Conservation (phyloP, 2,797 vertebrate genomes). For the Phrynocephalus guinanensis region DNA sequence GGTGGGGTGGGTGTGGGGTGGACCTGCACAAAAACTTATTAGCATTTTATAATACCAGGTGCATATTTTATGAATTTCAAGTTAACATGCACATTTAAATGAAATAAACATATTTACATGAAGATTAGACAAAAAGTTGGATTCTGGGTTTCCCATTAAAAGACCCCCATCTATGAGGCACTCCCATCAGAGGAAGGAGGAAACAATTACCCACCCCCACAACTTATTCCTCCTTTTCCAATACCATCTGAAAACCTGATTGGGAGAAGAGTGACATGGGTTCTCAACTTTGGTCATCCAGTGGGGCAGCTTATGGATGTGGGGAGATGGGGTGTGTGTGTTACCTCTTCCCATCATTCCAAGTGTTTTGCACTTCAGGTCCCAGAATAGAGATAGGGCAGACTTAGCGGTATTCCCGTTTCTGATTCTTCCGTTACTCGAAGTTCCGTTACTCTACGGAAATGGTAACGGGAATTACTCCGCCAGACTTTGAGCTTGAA, state of each 20-base stretch:
- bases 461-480: too few species aligned
- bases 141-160: background rate
- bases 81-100: background rate
- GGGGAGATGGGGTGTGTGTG: too few species aligned
- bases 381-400: too few species aligned
- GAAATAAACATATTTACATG: background rate
- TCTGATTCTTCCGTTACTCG: too few species aligned
- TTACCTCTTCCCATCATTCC: too few species aligned
- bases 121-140: background rate
- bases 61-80: background rate
- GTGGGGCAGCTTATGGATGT: too few species aligned
- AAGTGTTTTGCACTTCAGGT: too few species aligned
- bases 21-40: background rate
- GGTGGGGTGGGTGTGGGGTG: too few species aligned
- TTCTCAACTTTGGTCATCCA: too few species aligned
- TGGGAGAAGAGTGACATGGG: background rate
- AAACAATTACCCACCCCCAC: background rate
- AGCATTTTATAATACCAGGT: background rate
- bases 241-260: background rate
- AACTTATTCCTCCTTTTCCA: background rate
- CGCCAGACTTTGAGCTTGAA: too few species aligned
- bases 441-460: too few species aligned
- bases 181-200: background rate
- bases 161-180: background rate
- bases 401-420: too few species aligned